Base-by-base conservation (phyloP, 2,888 invertebrate genomes). In the Sepioteuthis lessoniana region DNA sequence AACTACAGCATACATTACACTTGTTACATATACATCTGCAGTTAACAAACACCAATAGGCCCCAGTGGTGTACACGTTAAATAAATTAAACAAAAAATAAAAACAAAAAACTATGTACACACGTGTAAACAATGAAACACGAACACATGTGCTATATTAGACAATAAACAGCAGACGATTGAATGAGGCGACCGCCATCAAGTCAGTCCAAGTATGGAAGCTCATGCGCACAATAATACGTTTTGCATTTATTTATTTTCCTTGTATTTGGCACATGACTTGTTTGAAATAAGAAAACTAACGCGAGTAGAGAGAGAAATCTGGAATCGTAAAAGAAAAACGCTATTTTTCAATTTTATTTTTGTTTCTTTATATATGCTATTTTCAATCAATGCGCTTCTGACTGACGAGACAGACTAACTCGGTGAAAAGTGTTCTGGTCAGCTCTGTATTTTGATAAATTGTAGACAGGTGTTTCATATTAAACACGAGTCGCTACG, bases 121-220 rank as follows among this genome's bases (percentile, higher is more conserved):
- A 76, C 8, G 35, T 76, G 76, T 76, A 76, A 76, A 76, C 76
- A 76, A 76, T 76, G 76, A 76, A 76, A 76, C 76, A n/a, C 35
- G 76, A 76, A 76, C 76, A 76, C 76, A 76, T 76, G 76, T 76
- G 76, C 76, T n/a, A 55, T 55, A 55, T 21, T 21, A 76, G n/a
- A 76, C 76, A 76, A 76, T 76, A 76, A n/a, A 76, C n/a, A 76
- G 76, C 76, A 76, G 76, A 76, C 76, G 76, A 76, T 76, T 35
- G n/a, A 76, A n/a, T 13, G 76, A 76, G n/a, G 76, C 76, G 76
- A 76, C 76, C 76, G 76, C 76, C 76, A 76, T n/a, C 76, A 76
- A 76, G n/a, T 76, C 76, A 76, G 55, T 25, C 3, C 13, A 76
- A 16, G n/a, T 76, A 76, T 76, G 76, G 76, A 76, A 76, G 76